A percentile compares a stretch with the other conserved stretches of the same genome.
These are phyloP conservation scores for Hemichromis elongatus DNA, from an alignment of 2,113 vertebrate species.

Conservation along the genomic window DNA sequence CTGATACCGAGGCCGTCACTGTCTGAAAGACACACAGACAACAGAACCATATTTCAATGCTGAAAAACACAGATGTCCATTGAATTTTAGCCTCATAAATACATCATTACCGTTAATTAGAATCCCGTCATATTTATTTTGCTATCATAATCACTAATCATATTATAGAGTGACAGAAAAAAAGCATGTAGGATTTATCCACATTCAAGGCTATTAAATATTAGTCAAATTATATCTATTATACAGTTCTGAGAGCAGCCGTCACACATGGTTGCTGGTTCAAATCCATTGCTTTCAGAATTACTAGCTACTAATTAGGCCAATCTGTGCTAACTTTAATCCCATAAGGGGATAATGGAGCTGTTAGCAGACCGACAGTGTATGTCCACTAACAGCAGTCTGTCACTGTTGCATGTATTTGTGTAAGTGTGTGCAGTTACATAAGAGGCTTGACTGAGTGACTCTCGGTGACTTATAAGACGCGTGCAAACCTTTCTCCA, in stretches of 20 bases:
- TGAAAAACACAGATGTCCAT: background rate
- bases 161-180: background rate
- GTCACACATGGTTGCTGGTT: conserved; percentile 15
- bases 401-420: background rate
- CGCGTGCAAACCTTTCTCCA: conserved; percentile 85
- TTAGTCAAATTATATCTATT: background rate
- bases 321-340: conserved; percentile 62
- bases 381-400: background rate
- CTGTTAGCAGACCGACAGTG: conserved; percentile 20
- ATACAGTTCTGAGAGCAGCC: background rate
- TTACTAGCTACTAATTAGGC: conserved; percentile 55
- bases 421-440: conserved; percentile 1
- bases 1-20: conserved; percentile 92
- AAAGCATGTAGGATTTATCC: background rate
- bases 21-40: conserved; percentile 65
- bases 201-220: background rate
- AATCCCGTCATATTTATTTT: background rate
- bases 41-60: background rate
- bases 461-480: conserved; percentile 4
- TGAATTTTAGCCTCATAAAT: background rate
- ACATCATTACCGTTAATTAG: background rate
- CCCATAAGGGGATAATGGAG: conserved; percentile 51
- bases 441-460: conserved; percentile 44
- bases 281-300: conserved; percentile 33
- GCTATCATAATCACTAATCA: background rate